Evolutionary conservation across 1,140 invertebrate genomes (phyloP).

Genomic region (Euura lappo): DNA sequence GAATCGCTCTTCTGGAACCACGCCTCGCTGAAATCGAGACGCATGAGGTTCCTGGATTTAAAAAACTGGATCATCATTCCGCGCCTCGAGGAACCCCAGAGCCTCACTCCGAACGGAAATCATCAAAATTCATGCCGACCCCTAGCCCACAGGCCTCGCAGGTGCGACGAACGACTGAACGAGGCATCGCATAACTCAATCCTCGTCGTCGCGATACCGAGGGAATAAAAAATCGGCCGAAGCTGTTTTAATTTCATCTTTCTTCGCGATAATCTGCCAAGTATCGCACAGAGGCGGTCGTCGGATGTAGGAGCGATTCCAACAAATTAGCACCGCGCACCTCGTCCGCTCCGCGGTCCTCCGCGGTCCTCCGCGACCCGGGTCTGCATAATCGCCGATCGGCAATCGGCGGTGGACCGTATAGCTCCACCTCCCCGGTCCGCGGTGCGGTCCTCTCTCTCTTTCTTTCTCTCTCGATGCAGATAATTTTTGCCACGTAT

Average conservation of each 20-base stretch:
- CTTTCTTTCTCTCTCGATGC: slow-evolving; percentile 27
- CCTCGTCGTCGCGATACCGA: no score
- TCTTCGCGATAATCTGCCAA: no score
- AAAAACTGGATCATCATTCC: no score
- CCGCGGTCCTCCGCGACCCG: not conserved
- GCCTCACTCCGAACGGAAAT: no score
- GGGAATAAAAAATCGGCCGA: no score
- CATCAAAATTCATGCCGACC: no score
- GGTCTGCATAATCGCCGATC: not conserved
- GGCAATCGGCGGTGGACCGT: not conserved
- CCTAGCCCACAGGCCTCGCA: no score
- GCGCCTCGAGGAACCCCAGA: no score
- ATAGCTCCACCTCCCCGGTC: slow-evolving; percentile 2
- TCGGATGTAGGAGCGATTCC: slow-evolving; percentile 36
- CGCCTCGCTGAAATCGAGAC: not conserved
- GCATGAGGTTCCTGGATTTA: not conserved
- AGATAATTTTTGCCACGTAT: slow-evolving; percentile 61
- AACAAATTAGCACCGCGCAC: slow-evolving; percentile 52
- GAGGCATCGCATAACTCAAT: no score
- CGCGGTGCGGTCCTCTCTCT: slow-evolving; percentile 1
- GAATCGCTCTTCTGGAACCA: not conserved
- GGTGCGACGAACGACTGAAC: no score
- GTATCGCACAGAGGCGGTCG: no score
- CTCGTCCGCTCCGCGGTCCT: not conserved
- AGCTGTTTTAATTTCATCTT: no score